phyloP scores from a whole-genome alignment of 2,888 invertebrate genomes.

The Pammene fasciana region DNA sequence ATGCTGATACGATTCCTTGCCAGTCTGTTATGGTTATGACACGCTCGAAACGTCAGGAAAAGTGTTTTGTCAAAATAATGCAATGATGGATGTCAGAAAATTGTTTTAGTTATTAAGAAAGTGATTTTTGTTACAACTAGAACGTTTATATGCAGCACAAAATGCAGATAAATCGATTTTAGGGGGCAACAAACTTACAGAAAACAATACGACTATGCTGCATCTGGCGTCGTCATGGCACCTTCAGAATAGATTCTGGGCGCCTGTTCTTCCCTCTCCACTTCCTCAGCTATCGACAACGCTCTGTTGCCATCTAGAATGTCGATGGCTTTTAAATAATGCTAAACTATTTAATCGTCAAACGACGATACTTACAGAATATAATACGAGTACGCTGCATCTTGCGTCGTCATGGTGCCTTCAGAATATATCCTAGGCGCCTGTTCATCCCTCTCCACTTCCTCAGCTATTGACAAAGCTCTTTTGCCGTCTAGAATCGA shows the following conservation, averaged over 20 bases:
- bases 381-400: slow-evolving; percentile 75
- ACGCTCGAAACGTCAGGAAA: no score
- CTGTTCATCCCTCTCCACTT: slow-evolving; percentile 89
- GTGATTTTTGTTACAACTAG: no score
- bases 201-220: slow-evolving; percentile 75
- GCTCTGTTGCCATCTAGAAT: slow-evolving; percentile 88
- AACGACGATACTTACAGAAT: slow-evolving; percentile 66
- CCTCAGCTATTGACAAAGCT: slow-evolving; percentile 89
- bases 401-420: slow-evolving; percentile 73
- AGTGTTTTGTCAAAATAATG: no score
- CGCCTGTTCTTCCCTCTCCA: slow-evolving; percentile 88
- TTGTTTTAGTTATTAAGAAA: no score
- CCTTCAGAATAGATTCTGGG: slow-evolving; percentile 81
- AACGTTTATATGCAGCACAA: no score
- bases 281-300: slow-evolving; percentile 90
- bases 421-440: slow-evolving; percentile 83
- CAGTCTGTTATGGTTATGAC: no score
- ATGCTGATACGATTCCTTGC: no score
- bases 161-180: no score
- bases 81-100: no score
- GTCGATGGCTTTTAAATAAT: no score
- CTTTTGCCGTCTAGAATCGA: slow-evolving; percentile 89
- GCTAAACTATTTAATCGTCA: no score
- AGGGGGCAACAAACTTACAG: no score
- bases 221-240: slow-evolving; percentile 73